Evolutionary conservation across 2,113 vertebrate genomes (phyloP), one percentile per base, ranked within the genome.

Genomic region (Hemichromis elongatus): DNA sequence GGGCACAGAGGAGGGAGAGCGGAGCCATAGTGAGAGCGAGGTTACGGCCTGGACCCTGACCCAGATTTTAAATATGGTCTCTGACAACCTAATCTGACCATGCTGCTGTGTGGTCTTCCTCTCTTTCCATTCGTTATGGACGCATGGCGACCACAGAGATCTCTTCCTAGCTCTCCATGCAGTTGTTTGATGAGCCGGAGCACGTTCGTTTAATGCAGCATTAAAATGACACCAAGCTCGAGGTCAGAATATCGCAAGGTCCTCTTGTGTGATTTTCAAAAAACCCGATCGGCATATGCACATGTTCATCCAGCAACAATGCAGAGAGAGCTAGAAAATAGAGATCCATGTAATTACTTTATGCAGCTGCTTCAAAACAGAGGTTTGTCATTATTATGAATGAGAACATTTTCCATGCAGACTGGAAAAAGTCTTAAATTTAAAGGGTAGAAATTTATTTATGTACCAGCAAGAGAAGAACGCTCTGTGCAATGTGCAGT

Each of bases 21-120:
- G 21, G 82, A 68, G 81, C 21, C 26, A 21, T 11, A 85, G 83
- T 19, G 81, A 61, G 61, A 85, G 79, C n/a, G 52, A 84, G 81
- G 83, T 88, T 88, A 89, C 4, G 52, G 82, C 83, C 88, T 83
- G 82, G 88, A 92, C 92, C 73, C 84, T 92, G 90, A 94, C 91
- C 91, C 90, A 92, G 82, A 90, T 92, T 94, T 88, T 92, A 90
- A 92, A 92, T 92, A 91, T 89, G 92, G 89, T 89, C 80, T 84
- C 88, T 50, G 89, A 92, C 86, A 92, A 94, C 91, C 87, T 77
- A 92, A 94, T 94, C 93, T 85, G 86, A 85, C 88, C 81, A 33
- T 21, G 88, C 80, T 24, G 28, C 91, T 92, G 91, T 91, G 92
- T 90, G 91, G 90, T 90, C 93, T 82, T 91, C 86, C 82, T 85